These are phyloP conservation scores for Agrilus planipennis DNA, from an alignment of 1,140 invertebrate genomes.

Conservation along the genomic window DNA sequence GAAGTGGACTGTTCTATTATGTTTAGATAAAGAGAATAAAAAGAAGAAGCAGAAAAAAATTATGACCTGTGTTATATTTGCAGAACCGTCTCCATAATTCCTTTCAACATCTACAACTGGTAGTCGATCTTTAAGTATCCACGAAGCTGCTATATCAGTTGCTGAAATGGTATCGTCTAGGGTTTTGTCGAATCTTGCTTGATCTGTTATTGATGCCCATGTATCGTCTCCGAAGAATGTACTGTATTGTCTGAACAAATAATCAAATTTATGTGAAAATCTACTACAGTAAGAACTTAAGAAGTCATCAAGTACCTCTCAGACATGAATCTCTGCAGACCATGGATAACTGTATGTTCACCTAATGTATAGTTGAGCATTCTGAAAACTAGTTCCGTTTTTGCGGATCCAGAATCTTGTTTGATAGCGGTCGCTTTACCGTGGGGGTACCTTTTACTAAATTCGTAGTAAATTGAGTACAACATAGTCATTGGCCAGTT, in stretches of 20 bases:
- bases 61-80: slow-evolving; percentile 53
- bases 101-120: slow-evolving; percentile 64
- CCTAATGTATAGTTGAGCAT: slow-evolving; percentile 87
- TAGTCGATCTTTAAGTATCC: slow-evolving; percentile 69
- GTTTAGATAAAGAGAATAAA: background rate
- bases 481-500: slow-evolving; percentile 64
- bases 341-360: slow-evolving; percentile 61
- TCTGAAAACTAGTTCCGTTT: slow-evolving; percentile 78
- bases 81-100: slow-evolving; percentile 50
- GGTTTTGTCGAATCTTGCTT: slow-evolving; percentile 45
- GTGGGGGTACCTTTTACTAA: slow-evolving; percentile 57
- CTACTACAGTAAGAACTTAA: background rate
- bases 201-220: slow-evolving; percentile 61
- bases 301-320: slow-evolving; percentile 35
- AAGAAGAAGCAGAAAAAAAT: background rate
- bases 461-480: slow-evolving; percentile 64
- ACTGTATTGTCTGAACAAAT: slow-evolving; percentile 46
- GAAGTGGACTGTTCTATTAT: background rate
- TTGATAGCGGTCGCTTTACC: slow-evolving; percentile 59
- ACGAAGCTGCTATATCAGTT: slow-evolving; percentile 58
- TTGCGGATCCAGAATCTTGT: slow-evolving; percentile 53
- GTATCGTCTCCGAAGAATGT: slow-evolving; percentile 71
- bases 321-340: slow-evolving; percentile 56
- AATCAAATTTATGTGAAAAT: background rate
- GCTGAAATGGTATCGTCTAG: slow-evolving; percentile 46